Evolutionary conservation across 2,113 vertebrate genomes (phyloP).

Genomic region (Eolophus roseicapilla): DNA sequence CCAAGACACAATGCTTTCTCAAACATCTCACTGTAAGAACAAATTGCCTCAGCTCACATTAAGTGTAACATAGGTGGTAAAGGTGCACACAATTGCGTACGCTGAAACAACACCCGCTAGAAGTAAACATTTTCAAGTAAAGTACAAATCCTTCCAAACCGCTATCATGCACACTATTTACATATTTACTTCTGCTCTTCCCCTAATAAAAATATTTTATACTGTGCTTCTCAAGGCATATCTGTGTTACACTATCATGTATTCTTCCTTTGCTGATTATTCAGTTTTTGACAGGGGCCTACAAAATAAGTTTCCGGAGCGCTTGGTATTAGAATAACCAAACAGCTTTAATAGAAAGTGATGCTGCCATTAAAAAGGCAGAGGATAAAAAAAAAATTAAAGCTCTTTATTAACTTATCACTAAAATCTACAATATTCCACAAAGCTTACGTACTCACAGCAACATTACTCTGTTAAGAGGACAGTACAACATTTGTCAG

Average conservation of each 20-base stretch:
- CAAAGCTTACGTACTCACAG: conserved; percentile 52
- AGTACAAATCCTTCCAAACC: conserved; percentile 5
- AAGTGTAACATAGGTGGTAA: not conserved
- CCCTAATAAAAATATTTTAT: not conserved
- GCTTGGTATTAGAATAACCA: conserved; percentile 32
- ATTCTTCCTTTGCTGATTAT: not conserved
- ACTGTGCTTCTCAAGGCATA: conserved; percentile 61
- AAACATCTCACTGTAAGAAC: not conserved
- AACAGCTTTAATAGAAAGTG: conserved; percentile 63
- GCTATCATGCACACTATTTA: not conserved
- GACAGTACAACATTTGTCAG: conserved; percentile 34
- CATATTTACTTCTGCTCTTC: conserved; percentile 1
- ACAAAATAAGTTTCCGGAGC: conserved; percentile 33
- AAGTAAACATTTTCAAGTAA: not conserved
- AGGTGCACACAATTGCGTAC: not conserved
- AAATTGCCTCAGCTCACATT: not conserved
- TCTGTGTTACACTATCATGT: not conserved
- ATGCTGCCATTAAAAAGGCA: conserved; percentile 62
- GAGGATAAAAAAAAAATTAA: conserved; percentile 46
- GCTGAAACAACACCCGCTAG: not conserved
- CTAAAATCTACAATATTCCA: conserved; percentile 62
- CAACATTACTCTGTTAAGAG: conserved; percentile 39
- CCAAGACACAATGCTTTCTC: not conserved
- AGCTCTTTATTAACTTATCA: conserved; percentile 45
- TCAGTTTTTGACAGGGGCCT: not conserved